These are phyloP conservation scores for Dasyornis broadbenti DNA, from an alignment of 2,113 vertebrate genomes.

Conservation along the genomic window DNA sequence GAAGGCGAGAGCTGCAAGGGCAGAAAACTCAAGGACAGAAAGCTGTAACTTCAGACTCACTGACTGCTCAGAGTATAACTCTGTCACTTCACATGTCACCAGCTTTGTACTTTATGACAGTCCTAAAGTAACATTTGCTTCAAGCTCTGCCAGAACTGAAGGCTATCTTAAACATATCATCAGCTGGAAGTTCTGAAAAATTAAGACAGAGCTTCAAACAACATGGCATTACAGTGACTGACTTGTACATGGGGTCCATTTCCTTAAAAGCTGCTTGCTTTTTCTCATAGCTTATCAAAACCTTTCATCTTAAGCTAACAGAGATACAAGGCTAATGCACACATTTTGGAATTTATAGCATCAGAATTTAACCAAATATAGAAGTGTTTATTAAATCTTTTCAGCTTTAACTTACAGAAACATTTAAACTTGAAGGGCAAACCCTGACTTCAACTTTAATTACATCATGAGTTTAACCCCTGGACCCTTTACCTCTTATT, in stretches of 20 bases:
- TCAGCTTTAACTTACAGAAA: background rate
- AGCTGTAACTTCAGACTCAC: background rate
- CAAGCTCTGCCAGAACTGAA: background rate
- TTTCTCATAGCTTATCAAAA: background rate
- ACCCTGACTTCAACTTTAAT: background rate
- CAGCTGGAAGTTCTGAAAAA: background rate
- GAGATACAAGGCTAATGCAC: background rate
- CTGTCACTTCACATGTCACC: background rate
- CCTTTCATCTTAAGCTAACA: background rate
- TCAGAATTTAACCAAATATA: constrained; percentile 14
- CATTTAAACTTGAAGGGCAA: background rate
- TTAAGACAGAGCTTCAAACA: background rate
- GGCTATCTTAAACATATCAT: background rate
- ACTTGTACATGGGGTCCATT: background rate
- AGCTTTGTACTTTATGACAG: background rate
- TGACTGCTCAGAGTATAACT: background rate
- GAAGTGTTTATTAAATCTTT: background rate
- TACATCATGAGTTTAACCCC: background rate
- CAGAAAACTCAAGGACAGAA: background rate
- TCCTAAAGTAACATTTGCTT: background rate
- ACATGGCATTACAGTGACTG: background rate
- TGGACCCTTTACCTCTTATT: background rate
- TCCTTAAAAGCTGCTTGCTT: background rate
- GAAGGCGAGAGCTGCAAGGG: background rate
- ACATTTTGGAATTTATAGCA: background rate